Conservation (phyloP, 2,113 vertebrate species). For the Zapornia atra region DNA sequence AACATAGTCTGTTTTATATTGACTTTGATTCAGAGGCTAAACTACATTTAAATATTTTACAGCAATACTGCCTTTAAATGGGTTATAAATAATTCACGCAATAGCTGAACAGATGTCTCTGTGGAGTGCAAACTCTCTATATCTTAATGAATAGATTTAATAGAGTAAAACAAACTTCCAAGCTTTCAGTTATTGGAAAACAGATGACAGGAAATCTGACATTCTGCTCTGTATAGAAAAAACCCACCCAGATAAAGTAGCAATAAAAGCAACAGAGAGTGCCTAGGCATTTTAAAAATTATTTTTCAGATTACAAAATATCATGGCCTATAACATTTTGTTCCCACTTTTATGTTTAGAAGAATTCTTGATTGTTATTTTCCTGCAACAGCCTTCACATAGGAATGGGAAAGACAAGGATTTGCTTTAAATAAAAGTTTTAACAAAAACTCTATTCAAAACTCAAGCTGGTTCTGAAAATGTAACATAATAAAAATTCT, state of each 20-base stretch:
- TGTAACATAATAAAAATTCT: not conserved
- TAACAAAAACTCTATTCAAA: not conserved
- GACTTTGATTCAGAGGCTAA: slow-evolving; percentile 45
- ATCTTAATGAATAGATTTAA: slow-evolving; percentile 33
- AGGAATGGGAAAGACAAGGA: not conserved
- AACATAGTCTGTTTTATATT: not conserved
- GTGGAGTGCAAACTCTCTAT: not conserved
- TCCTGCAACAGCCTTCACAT: not conserved
- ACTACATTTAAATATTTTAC: slow-evolving; percentile 37
- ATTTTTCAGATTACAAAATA: not conserved
- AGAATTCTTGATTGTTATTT: not conserved
- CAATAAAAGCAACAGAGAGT: not conserved
- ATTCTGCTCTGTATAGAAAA: not conserved
- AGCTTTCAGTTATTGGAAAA: slow-evolving; percentile 10
- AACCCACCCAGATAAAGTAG: not conserved
- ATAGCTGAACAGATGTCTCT: slow-evolving; percentile 41
- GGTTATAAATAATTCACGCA: slow-evolving; percentile 58
- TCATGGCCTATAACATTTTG: not conserved
- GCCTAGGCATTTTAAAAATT: not conserved
- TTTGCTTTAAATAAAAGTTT: not conserved
- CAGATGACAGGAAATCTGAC: slow-evolving; percentile 4
- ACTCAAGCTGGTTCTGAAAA: not conserved
- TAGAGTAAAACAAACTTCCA: slow-evolving; percentile 31
- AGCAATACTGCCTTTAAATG: not conserved
- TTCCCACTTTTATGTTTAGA: not conserved